Evolutionary conservation across 2,888 invertebrate species (phyloP).

Genomic region (Sepioteuthis lessoniana): DNA sequence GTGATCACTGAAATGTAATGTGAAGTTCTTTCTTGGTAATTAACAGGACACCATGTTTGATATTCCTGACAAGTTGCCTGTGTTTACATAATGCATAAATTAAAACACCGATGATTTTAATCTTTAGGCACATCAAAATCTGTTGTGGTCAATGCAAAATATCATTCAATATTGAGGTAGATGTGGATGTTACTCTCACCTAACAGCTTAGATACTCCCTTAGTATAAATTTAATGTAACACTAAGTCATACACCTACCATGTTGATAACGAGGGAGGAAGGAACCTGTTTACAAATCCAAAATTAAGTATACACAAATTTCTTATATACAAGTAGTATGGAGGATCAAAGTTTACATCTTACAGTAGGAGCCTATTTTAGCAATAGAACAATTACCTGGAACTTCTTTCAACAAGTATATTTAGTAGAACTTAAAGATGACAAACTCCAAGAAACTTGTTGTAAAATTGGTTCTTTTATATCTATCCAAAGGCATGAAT

Average conservation of each 20-base stretch:
- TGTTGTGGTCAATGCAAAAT: neutral
- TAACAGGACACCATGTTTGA: neutral
- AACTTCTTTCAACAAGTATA: no score
- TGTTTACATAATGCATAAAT: conserved; percentile 15
- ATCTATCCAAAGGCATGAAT: no score
- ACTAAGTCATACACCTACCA: neutral
- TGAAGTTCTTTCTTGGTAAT: neutral
- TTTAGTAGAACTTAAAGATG: no score
- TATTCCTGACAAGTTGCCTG: neutral
- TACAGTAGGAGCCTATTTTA: no score
- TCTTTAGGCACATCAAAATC: neutral
- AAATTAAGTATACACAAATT: no score
- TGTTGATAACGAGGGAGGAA: neutral
- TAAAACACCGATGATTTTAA: neutral
- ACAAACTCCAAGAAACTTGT: no score
- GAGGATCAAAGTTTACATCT: no score
- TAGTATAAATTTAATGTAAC: neutral
- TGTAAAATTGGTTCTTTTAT: no score
- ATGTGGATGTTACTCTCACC: neutral
- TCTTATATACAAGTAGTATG: no score
- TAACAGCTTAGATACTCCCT: neutral
- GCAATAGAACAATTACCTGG: no score
- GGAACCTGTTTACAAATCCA: no score
- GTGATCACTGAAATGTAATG: neutral
- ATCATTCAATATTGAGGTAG: neutral